A percentile compares a stretch with the other conserved stretches of the same genome.
Conservation (phyloP, 1,140 invertebrate genomes). For the Anoplophora glabripennis region DNA sequence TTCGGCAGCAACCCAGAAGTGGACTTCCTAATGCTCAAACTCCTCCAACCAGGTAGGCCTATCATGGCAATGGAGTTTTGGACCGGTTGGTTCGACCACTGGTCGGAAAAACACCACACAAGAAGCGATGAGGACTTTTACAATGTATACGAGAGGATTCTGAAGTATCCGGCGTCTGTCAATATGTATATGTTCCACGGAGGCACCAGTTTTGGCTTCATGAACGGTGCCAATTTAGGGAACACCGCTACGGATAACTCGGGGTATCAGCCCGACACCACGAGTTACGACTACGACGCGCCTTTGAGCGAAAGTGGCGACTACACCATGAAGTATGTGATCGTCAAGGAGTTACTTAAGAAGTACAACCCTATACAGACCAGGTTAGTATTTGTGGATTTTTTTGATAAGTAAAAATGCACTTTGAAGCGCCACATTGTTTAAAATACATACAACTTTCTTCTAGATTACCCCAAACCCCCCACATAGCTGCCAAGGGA, state of each 20-base stretch:
- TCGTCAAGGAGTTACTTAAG: conserved; percentile 33
- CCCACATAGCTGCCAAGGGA: conserved; percentile 37
- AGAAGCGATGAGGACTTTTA: conserved; percentile 22
- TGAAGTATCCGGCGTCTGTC: conserved; percentile 53
- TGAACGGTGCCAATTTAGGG: conserved; percentile 58
- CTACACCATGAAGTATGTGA: conserved; percentile 51
- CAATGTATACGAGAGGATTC: conserved; percentile 31
- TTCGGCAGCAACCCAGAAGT: conserved; percentile 48
- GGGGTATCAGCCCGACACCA: conserved; percentile 45
- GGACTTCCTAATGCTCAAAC: conserved; percentile 47
- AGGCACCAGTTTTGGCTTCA: conserved; percentile 69
- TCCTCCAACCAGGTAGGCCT: conserved; percentile 56
- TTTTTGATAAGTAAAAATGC: not conserved
- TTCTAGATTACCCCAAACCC: conserved; percentile 27
- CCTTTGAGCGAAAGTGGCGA: conserved; percentile 53
- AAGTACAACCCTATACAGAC: conserved; percentile 18
- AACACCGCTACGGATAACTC: conserved; percentile 25
- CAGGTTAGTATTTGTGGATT: conserved; percentile 49
- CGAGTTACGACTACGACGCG: conserved; percentile 59
- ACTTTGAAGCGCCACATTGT: too few relatives aligned
- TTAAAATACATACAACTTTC: too few relatives aligned
- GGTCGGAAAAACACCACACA: conserved; percentile 37
- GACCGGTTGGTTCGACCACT: conserved; percentile 63
- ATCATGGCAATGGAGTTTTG: conserved; percentile 64
- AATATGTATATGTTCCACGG: conserved; percentile 73